Base-by-base conservation (phyloP, 2,113 vertebrate genomes). In the Brachypodius melanocephalos region DNA sequence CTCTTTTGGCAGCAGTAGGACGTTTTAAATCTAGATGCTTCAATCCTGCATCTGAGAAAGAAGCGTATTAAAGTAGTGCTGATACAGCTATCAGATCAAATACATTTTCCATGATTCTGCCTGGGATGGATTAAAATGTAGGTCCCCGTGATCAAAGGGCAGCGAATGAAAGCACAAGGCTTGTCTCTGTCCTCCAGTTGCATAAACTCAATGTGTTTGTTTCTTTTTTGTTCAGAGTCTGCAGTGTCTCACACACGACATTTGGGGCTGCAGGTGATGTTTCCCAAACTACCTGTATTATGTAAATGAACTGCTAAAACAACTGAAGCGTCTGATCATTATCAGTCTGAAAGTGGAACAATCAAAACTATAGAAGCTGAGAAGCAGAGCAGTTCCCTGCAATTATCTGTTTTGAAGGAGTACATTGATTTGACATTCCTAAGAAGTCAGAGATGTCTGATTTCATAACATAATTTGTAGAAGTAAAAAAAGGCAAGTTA, bases 381-480 rank as follows among this genome's bases (percentile, higher is more conserved):
- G 97, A 96, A 96, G 95, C 96, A 96, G 91, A 97, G 88, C 89
- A 96, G 93, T 83, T 91, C 96, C 34, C 94, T 97, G 97, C 97
- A 98, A 98, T 98, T 98, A 98, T 96, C 97, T 97, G 93, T 98
- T 97, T 98, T 97, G 97, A 97, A 97, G 97, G 96, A 98, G 97
- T 96, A 95, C 96, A 83, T 95, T 97, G 97, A 97, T 98, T 98
- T 98, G 98, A 98, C 96, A 97, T 97, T 97, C 97, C 94, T 98
- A 98, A 98, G 97, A 98, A 98, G 97, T 98, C 97, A 97, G 95
- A 98, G 96, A 97, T 73, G 42, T 97, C 97, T 98, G 97, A 98
- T 97, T 97, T 98, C 95, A 97, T 98, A 98, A 98, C 97, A 98
- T 97, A 98, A 98, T 98, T 98, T 98, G 96, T 95, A 96, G 97